Percentiles rank a stretch among this genome's conserved stretches.
Conservation (phyloP, 2,888 invertebrate genomes). For the Pharmacophagus antenor region DNA sequence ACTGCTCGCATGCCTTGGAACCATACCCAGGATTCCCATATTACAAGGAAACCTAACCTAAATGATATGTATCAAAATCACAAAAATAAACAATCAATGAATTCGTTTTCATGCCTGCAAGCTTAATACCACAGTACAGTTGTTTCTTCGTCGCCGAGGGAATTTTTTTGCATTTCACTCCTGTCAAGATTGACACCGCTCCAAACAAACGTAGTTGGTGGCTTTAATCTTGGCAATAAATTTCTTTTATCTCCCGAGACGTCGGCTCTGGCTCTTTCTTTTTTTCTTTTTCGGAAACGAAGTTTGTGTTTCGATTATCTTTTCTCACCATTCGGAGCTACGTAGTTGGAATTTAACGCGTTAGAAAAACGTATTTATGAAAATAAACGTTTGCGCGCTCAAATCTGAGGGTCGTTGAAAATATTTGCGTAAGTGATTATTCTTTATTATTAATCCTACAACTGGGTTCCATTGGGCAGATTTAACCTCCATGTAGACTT, state of each 20-base stretch:
- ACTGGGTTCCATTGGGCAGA: too few relatives aligned
- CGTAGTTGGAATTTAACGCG: slow-evolving; percentile 1
- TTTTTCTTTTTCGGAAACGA: slow-evolving; percentile 29
- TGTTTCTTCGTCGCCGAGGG: slow-evolving; percentile 31
- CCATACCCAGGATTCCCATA: too few relatives aligned
- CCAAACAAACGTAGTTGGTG: slow-evolving; percentile 59
- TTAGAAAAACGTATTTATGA: neutral
- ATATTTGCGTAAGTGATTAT: too few relatives aligned
- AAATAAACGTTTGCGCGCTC: neutral
- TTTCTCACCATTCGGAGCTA: slow-evolving; percentile 18
- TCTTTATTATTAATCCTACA: too few relatives aligned
- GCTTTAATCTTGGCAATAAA: slow-evolving; percentile 74
- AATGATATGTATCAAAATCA: neutral
- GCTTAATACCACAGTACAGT: slow-evolving; percentile 1
- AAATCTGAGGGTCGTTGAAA: too few relatives aligned
- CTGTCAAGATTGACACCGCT: slow-evolving; percentile 62
- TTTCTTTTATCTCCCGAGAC: slow-evolving; percentile 64
- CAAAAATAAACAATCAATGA: neutral
- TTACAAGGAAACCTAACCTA: too few relatives aligned
- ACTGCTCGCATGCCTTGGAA: too few relatives aligned
- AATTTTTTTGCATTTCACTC: slow-evolving; percentile 43
- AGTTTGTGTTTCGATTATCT: slow-evolving; percentile 31
- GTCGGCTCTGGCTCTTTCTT: slow-evolving; percentile 36
- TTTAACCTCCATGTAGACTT: too few relatives aligned
- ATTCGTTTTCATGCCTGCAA: neutral